Conservation (phyloP, 2,888 invertebrate species). For the Heteropelma amictum region DNA sequence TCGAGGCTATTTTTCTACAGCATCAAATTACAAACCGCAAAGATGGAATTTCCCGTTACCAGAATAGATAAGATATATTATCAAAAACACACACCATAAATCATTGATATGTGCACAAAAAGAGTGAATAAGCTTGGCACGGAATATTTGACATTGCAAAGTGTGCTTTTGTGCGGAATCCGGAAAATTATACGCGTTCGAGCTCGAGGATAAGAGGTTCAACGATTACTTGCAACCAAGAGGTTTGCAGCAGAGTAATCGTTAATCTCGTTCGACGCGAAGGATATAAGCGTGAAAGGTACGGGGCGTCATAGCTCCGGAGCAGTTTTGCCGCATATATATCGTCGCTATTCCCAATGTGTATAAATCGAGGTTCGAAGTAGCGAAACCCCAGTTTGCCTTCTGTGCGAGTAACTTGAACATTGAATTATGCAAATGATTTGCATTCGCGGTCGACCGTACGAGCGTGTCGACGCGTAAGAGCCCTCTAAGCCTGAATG, state of each 20-base stretch:
- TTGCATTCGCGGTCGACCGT: conserved; percentile 59
- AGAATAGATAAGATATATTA: no score
- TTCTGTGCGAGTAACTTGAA: conserved; percentile 62
- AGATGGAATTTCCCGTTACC: no score
- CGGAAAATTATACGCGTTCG: not conserved
- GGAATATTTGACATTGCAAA: not conserved
- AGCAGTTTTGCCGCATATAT: no score
- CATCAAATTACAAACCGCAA: no score
- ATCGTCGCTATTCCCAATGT: conserved; percentile 3
- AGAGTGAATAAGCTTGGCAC: no score
- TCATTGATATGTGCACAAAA: not conserved
- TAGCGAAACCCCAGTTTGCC: conserved; percentile 18
- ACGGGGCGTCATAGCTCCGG: conserved; percentile 32
- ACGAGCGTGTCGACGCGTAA: conserved; percentile 54
- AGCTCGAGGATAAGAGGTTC: conserved; percentile 9
- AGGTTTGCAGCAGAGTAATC: conserved; percentile 63
- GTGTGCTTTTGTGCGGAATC: not conserved
- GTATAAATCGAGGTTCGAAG: not conserved
- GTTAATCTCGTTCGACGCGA: conserved; percentile 65
- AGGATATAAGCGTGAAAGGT: conserved; percentile 16
- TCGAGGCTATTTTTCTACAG: no score
- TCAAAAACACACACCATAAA: no score
- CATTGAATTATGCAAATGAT: conserved; percentile 65
- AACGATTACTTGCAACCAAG: conserved; percentile 8
- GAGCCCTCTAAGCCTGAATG: conserved; percentile 46